Base-by-base conservation (phyloP, 1,140 invertebrate genomes). In the Caenorhabditis latens region DNA sequence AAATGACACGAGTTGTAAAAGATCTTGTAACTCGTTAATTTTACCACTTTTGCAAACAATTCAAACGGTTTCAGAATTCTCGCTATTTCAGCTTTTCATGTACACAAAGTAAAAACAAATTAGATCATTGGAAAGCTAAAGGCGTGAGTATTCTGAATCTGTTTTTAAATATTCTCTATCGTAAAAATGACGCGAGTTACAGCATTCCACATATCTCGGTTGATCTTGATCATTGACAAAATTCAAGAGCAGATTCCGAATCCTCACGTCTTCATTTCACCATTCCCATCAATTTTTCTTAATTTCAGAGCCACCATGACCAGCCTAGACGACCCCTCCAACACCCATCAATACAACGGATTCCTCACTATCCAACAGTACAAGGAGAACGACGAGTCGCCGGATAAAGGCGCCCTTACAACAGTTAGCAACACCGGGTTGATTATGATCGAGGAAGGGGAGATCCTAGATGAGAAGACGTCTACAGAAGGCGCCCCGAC, bases 361-460 rank as follows among this genome's bases (percentile, higher is more conserved):
- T 89, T 89, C 82, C 58, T 89, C 16, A 89, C 88, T 0, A 89
- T 89, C 48, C 84, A 83, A 63, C 88, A 86, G 58, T 86, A 89
- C 50, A 57, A 86, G 57, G 42, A 71, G 14, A 42, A 65, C 53
- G 84, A 67, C 32, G 67, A 89, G 8, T 24, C 43, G 5, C 4
- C 32, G 13, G 57, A 84, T 21, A 79, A 57, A 16, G 88, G 83
- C 21, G 83, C 86, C 5, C 53, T 89, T 42, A 85, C 67, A 2
- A 88, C 88, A 16, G 84, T 86, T 14, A 84, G 87, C 40, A 89
- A 89, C 50, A 58, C 67, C 24, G 88, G 88, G 50, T 24, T 88
- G 1, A 87, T 83, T n/a, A 88, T 89, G 87, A 89, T 89, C 43
- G 88, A 89, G 61, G 88, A 89, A 79, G 88, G 88, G 0, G 71